phyloP scores from a whole-genome alignment of 2,797 vertebrate genomes.

The Otolemur crassicaudatus region DNA sequence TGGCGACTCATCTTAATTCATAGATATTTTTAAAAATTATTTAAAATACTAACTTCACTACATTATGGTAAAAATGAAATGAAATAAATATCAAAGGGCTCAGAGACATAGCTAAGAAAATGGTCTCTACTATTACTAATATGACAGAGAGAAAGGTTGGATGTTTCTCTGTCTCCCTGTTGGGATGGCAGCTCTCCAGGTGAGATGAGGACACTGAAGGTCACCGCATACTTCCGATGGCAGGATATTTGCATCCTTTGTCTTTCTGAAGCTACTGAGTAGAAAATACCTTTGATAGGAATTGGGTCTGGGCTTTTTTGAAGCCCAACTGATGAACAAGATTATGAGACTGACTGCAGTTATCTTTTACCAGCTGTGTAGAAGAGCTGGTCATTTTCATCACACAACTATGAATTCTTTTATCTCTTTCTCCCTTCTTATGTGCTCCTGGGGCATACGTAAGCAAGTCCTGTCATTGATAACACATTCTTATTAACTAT shows the following conservation, averaged over 20 bases:
- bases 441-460: background rate
- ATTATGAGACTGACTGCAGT: background rate
- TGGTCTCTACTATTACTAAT: background rate
- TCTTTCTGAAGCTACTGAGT: background rate
- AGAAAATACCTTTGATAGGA: background rate
- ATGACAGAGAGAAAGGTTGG: background rate
- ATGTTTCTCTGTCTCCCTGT: background rate
- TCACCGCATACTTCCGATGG: background rate
- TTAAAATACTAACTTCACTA: background rate
- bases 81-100: background rate
- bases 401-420: background rate
- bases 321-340: background rate
- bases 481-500: background rate
- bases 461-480: background rate
- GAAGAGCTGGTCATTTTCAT: background rate
- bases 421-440: background rate
- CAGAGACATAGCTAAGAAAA: background rate
- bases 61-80: background rate
- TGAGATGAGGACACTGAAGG: background rate
- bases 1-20: background rate
- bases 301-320: background rate
- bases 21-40: background rate
- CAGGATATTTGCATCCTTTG: background rate
- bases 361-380: background rate
- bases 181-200: background rate